Conservation (phyloP, 2,888 invertebrate genomes). For the Petrolisthes manimaculis region DNA sequence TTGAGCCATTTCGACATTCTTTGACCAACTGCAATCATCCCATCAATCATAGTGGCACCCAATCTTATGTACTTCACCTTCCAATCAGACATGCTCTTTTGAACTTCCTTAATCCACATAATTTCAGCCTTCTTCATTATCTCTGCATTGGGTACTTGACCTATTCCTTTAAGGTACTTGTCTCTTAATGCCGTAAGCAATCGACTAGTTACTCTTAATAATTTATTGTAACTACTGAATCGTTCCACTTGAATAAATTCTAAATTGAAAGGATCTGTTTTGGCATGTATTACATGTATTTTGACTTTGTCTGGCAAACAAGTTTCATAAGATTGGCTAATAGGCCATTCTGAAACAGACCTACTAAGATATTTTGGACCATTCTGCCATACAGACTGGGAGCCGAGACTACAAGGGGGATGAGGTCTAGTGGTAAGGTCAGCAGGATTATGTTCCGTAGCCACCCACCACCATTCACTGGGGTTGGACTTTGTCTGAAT, state of each 20-base stretch:
- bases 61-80: conserved; percentile 22
- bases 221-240: neutral
- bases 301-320: conserved; percentile 29
- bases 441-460: conserved; percentile 22
- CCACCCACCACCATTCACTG: conserved; percentile 38
- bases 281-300: neutral
- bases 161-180: too few species aligned
- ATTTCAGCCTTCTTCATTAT: conserved; percentile 19
- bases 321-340: neutral
- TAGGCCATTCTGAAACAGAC: conserved; percentile 29
- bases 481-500: conserved; percentile 19
- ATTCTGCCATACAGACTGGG: conserved; percentile 13
- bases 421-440: conserved; percentile 18
- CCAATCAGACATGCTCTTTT: conserved; percentile 26
- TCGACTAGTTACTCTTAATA: neutral
- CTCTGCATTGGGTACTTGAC: neutral
- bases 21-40: conserved; percentile 37
- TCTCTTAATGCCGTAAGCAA: neutral
- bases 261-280: neutral
- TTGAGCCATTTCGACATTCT: conserved; percentile 34
- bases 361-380: conserved; percentile 20
- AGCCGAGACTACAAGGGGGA: neutral
- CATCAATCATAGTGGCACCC: conserved; percentile 21
- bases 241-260: neutral
- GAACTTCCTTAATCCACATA: conserved; percentile 26